phyloP scores from a whole-genome alignment of 1,140 invertebrate species.

The Meloidogyne floridensis region DNA sequence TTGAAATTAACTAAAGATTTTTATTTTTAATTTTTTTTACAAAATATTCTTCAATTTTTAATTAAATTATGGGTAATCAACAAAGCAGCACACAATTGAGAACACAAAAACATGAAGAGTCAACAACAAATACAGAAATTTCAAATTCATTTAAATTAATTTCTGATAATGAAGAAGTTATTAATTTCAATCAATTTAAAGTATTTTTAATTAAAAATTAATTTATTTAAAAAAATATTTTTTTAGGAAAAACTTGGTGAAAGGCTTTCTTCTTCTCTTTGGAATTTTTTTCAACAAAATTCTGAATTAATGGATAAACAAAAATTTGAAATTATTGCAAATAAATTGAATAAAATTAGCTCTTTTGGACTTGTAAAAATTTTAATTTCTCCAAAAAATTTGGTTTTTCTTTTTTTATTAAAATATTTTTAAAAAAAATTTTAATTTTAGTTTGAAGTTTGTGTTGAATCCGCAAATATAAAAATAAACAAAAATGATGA shows the following conservation, averaged over 20 bases:
- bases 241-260: not conserved
- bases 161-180: not conserved
- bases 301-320: slow-evolving; percentile 10
- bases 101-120: not conserved
- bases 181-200: not conserved
- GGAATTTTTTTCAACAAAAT: not conserved
- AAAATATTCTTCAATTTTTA: no score
- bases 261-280: not conserved
- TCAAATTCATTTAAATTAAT: not conserved
- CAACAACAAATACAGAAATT: not conserved
- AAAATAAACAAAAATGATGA: slow-evolving; percentile 24
- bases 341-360: not conserved
- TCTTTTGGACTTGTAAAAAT: slow-evolving; percentile 20
- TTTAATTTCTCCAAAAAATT: slow-evolving; percentile 18
- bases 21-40: no score
- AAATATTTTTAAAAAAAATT: not conserved
- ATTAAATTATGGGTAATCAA: not conserved
- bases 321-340: slow-evolving; percentile 26
- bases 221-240: no score
- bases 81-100: not conserved
- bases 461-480: slow-evolving; percentile 23
- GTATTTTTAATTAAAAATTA: not conserved
- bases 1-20: not conserved
- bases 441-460: slow-evolving; percentile 8
- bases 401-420: slow-evolving; percentile 10